Evolutionary conservation across 2,113 vertebrate genomes (phyloP).

Genomic region (Atrichornis clamosus): DNA sequence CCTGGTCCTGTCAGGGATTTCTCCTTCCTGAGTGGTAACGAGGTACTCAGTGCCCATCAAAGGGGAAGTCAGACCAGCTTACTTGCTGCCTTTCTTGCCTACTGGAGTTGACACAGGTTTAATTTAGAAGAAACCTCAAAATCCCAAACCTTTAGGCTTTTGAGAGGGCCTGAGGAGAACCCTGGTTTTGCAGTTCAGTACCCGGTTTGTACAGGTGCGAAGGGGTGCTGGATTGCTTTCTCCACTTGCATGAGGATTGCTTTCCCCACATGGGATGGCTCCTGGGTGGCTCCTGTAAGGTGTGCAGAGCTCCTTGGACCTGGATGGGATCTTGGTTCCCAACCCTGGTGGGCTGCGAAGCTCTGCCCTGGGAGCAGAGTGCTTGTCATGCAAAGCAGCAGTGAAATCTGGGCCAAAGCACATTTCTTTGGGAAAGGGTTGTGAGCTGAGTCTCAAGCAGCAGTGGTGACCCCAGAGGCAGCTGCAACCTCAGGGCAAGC

Average conservation of each 20-base stretch:
- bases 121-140: neutral
- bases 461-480: neutral
- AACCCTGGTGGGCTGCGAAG: neutral
- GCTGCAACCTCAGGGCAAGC: neutral
- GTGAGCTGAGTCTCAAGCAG: neutral
- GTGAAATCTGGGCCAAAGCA: neutral
- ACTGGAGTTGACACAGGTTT: neutral
- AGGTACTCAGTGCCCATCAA: neutral
- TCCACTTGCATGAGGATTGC: accelerated
- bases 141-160: neutral
- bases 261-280: neutral
- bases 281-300: neutral
- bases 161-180: neutral
- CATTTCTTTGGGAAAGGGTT: neutral
- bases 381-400: neutral
- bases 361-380: neutral
- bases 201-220: neutral
- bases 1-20: neutral
- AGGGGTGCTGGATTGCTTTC: neutral
- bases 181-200: neutral
- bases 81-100: neutral
- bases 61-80: neutral
- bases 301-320: neutral
- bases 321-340: neutral
- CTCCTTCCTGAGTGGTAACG: neutral